Conservation (phyloP, 2,113 vertebrate genomes). For the Embiotoca jacksoni region DNA sequence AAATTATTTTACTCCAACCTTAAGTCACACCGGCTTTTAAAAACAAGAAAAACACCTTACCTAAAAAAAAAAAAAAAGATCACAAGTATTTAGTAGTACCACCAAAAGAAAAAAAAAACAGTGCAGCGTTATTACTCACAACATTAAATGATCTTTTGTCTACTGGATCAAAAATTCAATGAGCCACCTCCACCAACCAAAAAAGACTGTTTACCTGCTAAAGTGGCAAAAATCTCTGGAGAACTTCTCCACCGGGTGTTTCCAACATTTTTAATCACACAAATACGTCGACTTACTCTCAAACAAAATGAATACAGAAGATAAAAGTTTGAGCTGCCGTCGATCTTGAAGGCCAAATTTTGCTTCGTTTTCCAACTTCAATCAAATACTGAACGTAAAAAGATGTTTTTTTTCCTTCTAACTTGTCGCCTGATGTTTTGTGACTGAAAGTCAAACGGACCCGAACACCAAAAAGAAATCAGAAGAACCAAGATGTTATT, state of each 20-base stretch:
- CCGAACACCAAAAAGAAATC: conserved; percentile 43
- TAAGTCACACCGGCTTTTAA: conserved; percentile 25
- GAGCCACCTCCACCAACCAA: background rate
- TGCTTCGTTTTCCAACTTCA: background rate
- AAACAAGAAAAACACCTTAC: conserved; percentile 35
- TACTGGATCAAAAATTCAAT: background rate
- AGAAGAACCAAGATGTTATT: conserved; percentile 55
- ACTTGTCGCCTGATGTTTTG: background rate
- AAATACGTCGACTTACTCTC: background rate
- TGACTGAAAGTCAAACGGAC: conserved; percentile 4
- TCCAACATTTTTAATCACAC: conserved; percentile 15
- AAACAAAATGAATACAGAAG: conserved; percentile 16
- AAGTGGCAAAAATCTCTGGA: background rate
- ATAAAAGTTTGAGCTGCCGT: conserved; percentile 47
- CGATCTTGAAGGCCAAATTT: conserved; percentile 47
- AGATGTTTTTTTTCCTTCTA: background rate
- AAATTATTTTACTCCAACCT: conserved; percentile 59
- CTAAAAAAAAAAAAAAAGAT: conserved; percentile 6
- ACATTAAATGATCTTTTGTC: conserved; percentile 11
- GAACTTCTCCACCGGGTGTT: background rate
- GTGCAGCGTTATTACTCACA: conserved; percentile 47
- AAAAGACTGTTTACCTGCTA: background rate
- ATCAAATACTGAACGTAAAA: conserved; percentile 1
- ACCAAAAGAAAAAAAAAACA: conserved; percentile 50
- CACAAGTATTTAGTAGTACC: conserved; percentile 55